These are phyloP conservation scores for Willowsia nigromaculata DNA, from an alignment of 2,888 invertebrate genomes.

Conservation along the genomic window DNA sequence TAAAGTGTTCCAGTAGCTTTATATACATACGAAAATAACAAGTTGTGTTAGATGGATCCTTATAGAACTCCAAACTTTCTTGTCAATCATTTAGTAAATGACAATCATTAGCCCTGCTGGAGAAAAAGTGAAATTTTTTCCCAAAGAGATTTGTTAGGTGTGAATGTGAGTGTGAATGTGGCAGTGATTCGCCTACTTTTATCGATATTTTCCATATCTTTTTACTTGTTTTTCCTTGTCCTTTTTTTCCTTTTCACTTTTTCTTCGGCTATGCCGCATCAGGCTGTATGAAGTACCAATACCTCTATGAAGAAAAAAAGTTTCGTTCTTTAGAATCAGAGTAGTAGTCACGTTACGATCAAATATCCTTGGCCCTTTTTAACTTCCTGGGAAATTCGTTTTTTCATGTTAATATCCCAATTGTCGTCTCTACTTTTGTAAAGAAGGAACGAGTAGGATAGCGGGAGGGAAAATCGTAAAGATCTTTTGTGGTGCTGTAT, in stretches of 20 bases:
- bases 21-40: neutral
- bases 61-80: neutral
- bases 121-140: neutral
- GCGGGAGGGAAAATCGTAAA: neutral
- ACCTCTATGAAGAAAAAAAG: neutral
- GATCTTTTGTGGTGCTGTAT: neutral
- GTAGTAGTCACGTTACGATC: neutral
- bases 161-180: constrained; percentile 69
- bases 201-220: neutral
- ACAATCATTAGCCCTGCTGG: neutral
- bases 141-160: neutral
- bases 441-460: neutral
- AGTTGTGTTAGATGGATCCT: constrained; percentile 1
- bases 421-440: neutral
- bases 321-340: neutral
- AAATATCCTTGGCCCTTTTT: constrained; percentile 48
- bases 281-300: neutral
- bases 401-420: neutral
- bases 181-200: constrained; percentile 34
- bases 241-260: constrained; percentile 32
- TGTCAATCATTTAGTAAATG: neutral
- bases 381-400: constrained; percentile 40
- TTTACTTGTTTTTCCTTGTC: neutral
- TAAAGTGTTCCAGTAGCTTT: neutral
- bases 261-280: neutral